Evolutionary conservation across 2,888 invertebrate species (phyloP).

Genomic region (Melinaea marsaeus): DNA sequence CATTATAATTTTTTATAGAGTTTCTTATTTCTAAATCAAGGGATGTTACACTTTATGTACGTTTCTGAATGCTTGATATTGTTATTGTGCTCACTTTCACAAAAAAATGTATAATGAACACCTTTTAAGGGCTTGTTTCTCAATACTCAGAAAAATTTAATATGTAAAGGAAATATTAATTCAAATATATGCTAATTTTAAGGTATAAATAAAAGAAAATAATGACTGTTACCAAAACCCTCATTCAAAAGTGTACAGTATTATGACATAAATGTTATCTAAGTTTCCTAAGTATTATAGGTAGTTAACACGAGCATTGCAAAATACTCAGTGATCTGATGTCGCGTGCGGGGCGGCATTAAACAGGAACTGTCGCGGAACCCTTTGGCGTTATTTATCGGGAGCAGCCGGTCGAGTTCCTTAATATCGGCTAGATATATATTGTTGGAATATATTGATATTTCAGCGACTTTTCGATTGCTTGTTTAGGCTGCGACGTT

Average conservation of each 20-base stretch:
- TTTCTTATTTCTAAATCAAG: constrained; percentile 16
- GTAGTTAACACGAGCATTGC: constrained; percentile 37
- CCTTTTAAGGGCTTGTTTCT: too few species aligned
- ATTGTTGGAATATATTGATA: neutral
- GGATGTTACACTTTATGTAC: too few species aligned
- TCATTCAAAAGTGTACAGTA: constrained; percentile 18
- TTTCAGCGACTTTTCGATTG: constrained; percentile 3
- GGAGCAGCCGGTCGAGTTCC: constrained; percentile 46
- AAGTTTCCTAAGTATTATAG: constrained; percentile 23
- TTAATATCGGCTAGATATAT: constrained; percentile 22
- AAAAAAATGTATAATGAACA: too few species aligned
- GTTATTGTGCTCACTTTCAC: too few species aligned
- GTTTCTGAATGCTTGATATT: too few species aligned
- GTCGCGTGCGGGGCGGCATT: constrained; percentile 67
- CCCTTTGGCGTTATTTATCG: constrained; percentile 73
- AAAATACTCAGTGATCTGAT: constrained; percentile 49
- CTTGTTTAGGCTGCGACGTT: neutral
- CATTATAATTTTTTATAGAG: constrained; percentile 23
- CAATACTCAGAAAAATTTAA: too few species aligned
- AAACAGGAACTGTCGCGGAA: constrained; percentile 47
- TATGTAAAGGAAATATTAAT: too few species aligned
- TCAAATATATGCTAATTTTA: too few species aligned
- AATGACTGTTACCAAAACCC: neutral
- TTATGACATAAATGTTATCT: constrained; percentile 29
- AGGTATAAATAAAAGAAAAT: neutral